Evolutionary conservation across 2,888 invertebrate genomes (phyloP), one percentile per base, ranked within the genome.

Genomic region (Dorcus parallelipipedus): DNA sequence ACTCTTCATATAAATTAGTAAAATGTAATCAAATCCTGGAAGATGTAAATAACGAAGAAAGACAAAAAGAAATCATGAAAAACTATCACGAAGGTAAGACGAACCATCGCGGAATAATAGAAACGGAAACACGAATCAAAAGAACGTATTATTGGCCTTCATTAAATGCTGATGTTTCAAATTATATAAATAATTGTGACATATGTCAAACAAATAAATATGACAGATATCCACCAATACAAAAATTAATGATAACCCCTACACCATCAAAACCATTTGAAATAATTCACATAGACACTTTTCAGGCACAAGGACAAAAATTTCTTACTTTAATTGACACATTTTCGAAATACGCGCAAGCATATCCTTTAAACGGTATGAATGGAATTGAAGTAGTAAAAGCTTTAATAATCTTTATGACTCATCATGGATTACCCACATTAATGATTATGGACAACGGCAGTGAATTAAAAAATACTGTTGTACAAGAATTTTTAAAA

Each of bases 291-390:
- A 57, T 58, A 9, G 62, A 61, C 41, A 43, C 43, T 9, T 52
- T 57, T 33, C 10, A 42, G 9, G 55, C 56, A 38, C 53, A 61
- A 17, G 42, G 26, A 9, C n/a, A 53, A 43, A 61, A 55, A 53
- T 58, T 55, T 10, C 9, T 61, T n/a, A 61, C 58, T 6, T 50
- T 56, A 3, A 53, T 59, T 9, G 58, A 61, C 38, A 47, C 56
- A 47, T 61, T 54, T 39, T 58, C 58, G 7, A 53, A 49, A 39
- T 61, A 61, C 14, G 26, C 53, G 1, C 58, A 60, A 52, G 58
- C 55, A 3, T 58, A 60, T 47, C 49, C 10, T 10, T 38, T 60
- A 23, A 20, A 33, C 23, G 54, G 54, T 26, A 9, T 52, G 9
- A 51, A 51, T 9, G 17, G 42, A n/a, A 51, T 57, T n/a, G 40